Evolutionary conservation across 2,888 invertebrate genomes (phyloP).

Genomic region (Tuberolachnus salignus): DNA sequence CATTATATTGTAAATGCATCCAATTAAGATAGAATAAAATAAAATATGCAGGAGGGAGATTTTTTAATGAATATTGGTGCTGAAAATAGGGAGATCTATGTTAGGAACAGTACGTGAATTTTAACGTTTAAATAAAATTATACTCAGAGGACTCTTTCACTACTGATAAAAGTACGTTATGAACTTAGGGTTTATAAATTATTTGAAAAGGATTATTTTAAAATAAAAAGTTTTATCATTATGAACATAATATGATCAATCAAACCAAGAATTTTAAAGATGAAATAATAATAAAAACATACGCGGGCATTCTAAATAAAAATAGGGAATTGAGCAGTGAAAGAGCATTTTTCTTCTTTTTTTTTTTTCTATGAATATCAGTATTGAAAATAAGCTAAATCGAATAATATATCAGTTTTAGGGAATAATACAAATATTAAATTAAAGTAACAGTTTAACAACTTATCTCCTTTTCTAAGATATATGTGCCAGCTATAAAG

Average conservation of each 20-base stretch:
- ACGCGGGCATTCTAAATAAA: not conserved
- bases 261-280: not conserved
- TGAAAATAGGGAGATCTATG: constrained; percentile 54
- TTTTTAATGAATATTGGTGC: constrained; percentile 38
- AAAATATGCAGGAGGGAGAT: constrained; percentile 9
- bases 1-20: constrained; percentile 45
- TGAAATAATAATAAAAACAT: not conserved
- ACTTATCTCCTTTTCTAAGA: constrained; percentile 9
- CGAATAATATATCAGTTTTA: constrained; percentile 6
- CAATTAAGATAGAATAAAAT: constrained; percentile 41
- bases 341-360: constrained; percentile 1
- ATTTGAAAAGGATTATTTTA: no score
- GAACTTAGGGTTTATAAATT: no score
- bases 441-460: not conserved
- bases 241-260: not conserved
- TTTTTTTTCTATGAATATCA: not conserved
- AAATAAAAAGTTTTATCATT: not conserved
- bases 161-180: not conserved
- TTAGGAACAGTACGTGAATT: constrained; percentile 51
- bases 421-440: constrained; percentile 6
- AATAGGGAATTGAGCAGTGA: constrained; percentile 21
- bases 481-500: constrained; percentile 35
- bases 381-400: constrained; percentile 9
- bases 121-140: constrained; percentile 42
- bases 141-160: not conserved